A percentile compares a stretch with the other conserved stretches of the same genome.
Conservation (phyloP, 2,888 invertebrate species). For the Drosophila affinis region DNA sequence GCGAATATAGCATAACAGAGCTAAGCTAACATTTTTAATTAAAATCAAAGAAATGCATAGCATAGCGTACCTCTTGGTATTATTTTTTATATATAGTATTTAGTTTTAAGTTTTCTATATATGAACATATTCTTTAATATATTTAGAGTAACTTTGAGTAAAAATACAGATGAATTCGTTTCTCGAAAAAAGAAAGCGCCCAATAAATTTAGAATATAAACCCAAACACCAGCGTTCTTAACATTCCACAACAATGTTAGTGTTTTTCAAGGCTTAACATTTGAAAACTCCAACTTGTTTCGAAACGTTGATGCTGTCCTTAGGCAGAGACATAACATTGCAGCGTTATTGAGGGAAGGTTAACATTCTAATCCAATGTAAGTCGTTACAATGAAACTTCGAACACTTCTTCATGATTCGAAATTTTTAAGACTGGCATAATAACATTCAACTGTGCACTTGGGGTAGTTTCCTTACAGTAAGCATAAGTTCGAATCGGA, state of each 20-base stretch:
- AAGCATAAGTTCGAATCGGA: not conserved
- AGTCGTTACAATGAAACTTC: not conserved
- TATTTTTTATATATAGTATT: too few relatives aligned
- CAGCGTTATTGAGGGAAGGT: not conserved
- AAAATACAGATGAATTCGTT: too few relatives aligned
- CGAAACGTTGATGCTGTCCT: too few relatives aligned
- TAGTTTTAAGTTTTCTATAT: too few relatives aligned
- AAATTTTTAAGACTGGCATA: not conserved
- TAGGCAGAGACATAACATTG: not conserved
- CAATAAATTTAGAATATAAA: not conserved
- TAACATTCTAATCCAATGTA: not conserved
- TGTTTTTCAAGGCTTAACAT: not conserved
- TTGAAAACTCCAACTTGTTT: too few relatives aligned
- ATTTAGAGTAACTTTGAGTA: too few relatives aligned
- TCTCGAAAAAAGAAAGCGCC: too few relatives aligned
- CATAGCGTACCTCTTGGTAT: too few relatives aligned
- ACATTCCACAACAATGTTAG: not conserved
- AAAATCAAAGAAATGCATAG: too few relatives aligned
- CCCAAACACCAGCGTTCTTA: not conserved
- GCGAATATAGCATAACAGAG: too few relatives aligned
- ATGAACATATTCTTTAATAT: too few relatives aligned
- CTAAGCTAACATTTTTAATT: too few relatives aligned
- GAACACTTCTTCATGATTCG: not conserved
- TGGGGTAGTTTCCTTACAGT: not conserved
- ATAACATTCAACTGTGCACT: not conserved